Base-by-base conservation (phyloP, 2,113 vertebrate genomes). In the Engystomops pustulosus region DNA sequence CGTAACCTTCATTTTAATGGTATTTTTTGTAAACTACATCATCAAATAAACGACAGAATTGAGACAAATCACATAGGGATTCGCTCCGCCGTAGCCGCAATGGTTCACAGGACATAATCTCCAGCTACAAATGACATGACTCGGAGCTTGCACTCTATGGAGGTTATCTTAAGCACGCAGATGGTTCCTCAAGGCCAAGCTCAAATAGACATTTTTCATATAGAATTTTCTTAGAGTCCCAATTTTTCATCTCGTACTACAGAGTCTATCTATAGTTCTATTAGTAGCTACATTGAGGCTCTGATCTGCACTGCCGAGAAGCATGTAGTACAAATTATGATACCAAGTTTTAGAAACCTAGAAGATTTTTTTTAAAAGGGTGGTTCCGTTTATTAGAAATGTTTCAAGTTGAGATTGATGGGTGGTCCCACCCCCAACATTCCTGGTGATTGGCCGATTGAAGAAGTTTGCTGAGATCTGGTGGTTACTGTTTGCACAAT, bases 1-100 rank as follows among this genome's bases (percentile, higher is more conserved):
- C 47, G 53, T 81, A 58, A 71, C 65, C 67, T 81, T 67, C 12
- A 70, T 81, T 71, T 81, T 71, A 81, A 70, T 49, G 47, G 7
- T 67, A 67, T 38, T 51, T 49, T 30, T 17, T 45, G 47, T 27
- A 62, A 47, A 69, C 15, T 25, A 53, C 38, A 71, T 32, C 55
- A 51, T 53, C 45, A 51, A 81, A 71, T 81, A 71, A 38, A 38
- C 51, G 12, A 30, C 4, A 51, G 14, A 53, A 81, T 20, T 36
- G 30, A 18, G 49, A 41, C 14, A 71, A 71, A 55, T 32, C 65
- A 38, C 34, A 55, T 38, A 55, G 67, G 18, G 11, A 70, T 14
- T 23, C 23, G 10, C 44, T 30, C 38, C 23, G 41, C 51, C 53
- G 69, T 12, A 38, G 67, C 79, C 36, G 80, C 27, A 58, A 34